Evolutionary conservation across 2,113 vertebrate species (phyloP), one percentile per base, ranked within the genome.

Genomic region (Tupaia tana): DNA sequence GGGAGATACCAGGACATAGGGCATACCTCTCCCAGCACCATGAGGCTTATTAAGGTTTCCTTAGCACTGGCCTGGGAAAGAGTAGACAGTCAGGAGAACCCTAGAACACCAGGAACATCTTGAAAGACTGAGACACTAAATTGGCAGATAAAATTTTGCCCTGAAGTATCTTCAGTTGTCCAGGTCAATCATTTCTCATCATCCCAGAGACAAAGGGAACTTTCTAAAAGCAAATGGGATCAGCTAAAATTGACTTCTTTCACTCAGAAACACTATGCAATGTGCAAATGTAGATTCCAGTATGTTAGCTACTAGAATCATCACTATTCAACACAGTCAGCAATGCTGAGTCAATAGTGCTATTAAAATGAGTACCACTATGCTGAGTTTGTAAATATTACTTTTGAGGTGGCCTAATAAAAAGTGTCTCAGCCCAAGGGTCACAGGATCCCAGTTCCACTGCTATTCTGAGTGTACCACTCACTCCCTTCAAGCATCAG

Each of bases 281-380:
- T 58, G 0, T 58, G 14, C 1, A 82, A 69, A 79, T 20, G 75
- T 0, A 71, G n/a, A 63, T 24, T 75, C 6, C 29, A 84, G 63
- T 61, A 31, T 63, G 75, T 67, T 59, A 88, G 63, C 14, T 74
- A 69, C 34, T 70, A 59, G 27, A 92, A 78, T 81, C 16, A 61
- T 58, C 7, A 66, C 52, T 81, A 78, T 75, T 82, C 34, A 25
- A 83, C 0, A 85, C 15, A 95, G 64, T 81, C 54, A 61, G 63
- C 66, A 94, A 80, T 85, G 88, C 61, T 74, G 12, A 93, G 61
- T 88, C 84, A 91, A 70, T 14, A 74, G 52, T 31, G 67, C 43
- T 85, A 43, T 91, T 58, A 93, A 79, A 90, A 89, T 25, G 6
- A 67, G 14, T 52, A 25, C 83, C 61, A 89, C 18, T 20, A 29